Conservation (phyloP, 2,888 invertebrate species). For the Alloscopus bannaensis region DNA sequence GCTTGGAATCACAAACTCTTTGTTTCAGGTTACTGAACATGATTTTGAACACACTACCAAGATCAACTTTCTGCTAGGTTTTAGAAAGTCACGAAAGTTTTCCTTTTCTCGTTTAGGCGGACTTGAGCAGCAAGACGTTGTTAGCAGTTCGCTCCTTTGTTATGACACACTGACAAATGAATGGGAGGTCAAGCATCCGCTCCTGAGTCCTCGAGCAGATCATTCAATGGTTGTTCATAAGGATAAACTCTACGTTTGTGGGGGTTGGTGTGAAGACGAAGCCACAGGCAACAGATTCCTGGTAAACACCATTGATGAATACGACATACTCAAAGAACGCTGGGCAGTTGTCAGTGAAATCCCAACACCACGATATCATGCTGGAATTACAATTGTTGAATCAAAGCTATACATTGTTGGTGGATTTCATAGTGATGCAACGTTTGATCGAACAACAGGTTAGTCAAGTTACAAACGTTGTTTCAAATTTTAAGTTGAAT, state of each 20-base stretch:
- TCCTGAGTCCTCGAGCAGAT: slow-evolving; percentile 81
- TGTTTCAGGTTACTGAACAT: slow-evolving; percentile 75
- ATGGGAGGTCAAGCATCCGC: slow-evolving; percentile 79
- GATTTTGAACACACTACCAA: background rate
- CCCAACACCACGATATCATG: slow-evolving; percentile 83
- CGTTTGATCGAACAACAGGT: slow-evolving; percentile 81
- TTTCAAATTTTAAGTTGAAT: too few relatives aligned
- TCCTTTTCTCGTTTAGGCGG: slow-evolving; percentile 78
- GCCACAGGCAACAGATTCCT: slow-evolving; percentile 78
- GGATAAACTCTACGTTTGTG: slow-evolving; percentile 80
- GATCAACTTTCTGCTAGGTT: background rate
- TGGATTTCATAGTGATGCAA: slow-evolving; percentile 82
- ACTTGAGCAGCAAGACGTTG: slow-evolving; percentile 79
- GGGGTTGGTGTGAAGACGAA: slow-evolving; percentile 78
- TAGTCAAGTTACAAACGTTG: too few relatives aligned
- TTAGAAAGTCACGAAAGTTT: too few relatives aligned
- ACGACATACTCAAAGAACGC: slow-evolving; percentile 79
- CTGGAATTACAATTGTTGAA: slow-evolving; percentile 81
- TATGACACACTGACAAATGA: slow-evolving; percentile 78
- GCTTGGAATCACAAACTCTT: slow-evolving; percentile 75
- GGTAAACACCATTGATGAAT: slow-evolving; percentile 81
- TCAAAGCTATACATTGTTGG: slow-evolving; percentile 83
- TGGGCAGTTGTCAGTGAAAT: slow-evolving; percentile 81
- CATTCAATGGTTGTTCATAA: slow-evolving; percentile 80
- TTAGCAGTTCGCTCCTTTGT: slow-evolving; percentile 77